Percentiles rank a stretch among this genome's conserved stretches.
Conservation (phyloP, 2,888 invertebrate species). For the Adelphocoris suturalis region DNA sequence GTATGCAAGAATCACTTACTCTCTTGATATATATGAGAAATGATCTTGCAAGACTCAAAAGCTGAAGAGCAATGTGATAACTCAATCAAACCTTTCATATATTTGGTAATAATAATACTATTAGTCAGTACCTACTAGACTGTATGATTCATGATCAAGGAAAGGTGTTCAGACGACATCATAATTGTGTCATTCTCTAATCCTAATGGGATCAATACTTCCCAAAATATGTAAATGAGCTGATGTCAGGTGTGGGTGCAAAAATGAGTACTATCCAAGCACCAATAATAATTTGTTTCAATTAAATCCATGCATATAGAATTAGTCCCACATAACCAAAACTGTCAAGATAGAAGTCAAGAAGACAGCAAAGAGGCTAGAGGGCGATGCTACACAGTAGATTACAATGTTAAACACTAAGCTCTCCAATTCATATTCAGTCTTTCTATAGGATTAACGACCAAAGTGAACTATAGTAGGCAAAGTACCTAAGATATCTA, state of each 20-base stretch:
- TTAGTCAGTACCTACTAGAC: neutral
- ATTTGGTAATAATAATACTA: neutral
- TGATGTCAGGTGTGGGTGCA: constrained; percentile 38
- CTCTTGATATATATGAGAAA: too few species aligned
- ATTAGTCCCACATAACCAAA: constrained; percentile 15
- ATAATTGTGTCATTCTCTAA: neutral
- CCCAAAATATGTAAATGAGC: constrained; percentile 39
- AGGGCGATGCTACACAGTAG: neutral
- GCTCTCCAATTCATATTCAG: neutral
- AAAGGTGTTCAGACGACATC: constrained; percentile 19
- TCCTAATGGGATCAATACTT: constrained; percentile 27
- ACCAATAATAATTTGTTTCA: constrained; percentile 1
- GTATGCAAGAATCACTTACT: too few species aligned
- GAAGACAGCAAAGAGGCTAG: constrained; percentile 6
- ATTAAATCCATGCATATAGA: neutral
- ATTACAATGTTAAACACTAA: neutral
- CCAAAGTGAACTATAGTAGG: neutral
- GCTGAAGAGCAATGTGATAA: neutral
- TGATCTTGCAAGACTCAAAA: neutral
- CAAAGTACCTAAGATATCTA: too few species aligned
- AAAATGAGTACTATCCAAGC: constrained; percentile 39
- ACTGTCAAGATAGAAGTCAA: constrained; percentile 11
- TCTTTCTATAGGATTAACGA: constrained; percentile 18
- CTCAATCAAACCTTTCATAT: neutral
- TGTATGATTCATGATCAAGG: constrained; percentile 10